phyloP scores from a whole-genome alignment of 2,113 vertebrate species.

The Grammomys surdaster region DNA sequence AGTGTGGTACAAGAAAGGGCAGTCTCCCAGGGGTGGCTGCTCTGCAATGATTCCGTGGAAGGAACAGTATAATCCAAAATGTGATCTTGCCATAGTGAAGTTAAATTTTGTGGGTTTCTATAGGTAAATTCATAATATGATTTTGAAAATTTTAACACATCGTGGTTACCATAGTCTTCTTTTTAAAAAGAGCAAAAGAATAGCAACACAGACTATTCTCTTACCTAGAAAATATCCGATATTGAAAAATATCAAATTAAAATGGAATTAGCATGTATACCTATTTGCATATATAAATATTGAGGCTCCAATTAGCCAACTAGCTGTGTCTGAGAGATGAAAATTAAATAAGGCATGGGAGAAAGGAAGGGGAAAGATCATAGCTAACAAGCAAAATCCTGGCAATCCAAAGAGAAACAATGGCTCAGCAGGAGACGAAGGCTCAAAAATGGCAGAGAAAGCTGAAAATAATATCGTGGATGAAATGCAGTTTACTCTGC shows the following conservation, averaged over 20 bases:
- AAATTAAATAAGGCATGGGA: constrained; percentile 22
- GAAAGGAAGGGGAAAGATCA: not conserved
- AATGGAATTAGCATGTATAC: not conserved
- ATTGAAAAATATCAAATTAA: constrained; percentile 28
- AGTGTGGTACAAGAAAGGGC: not conserved
- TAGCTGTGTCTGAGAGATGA: not conserved
- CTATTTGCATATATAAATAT: not conserved
- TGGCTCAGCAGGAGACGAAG: not conserved
- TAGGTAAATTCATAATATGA: not conserved
- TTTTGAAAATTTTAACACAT: constrained; percentile 18
- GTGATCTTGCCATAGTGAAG: not conserved
- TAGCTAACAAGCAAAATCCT: not conserved
- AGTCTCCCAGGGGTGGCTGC: not conserved
- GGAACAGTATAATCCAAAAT: not conserved
- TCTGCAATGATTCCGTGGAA: not conserved
- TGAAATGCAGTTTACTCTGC: not conserved
- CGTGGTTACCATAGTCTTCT: not conserved
- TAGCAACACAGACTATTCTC: not conserved
- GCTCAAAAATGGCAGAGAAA: not conserved
- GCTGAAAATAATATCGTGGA: not conserved
- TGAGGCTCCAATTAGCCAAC: not conserved
- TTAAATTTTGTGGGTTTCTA: not conserved
- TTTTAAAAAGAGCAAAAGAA: constrained; percentile 51
- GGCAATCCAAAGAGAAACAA: not conserved
- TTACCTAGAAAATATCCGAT: not conserved